These are phyloP conservation scores for Venustaconcha ellipsiformis DNA, from an alignment of 1,140 invertebrate genomes.

Conservation along the genomic window DNA sequence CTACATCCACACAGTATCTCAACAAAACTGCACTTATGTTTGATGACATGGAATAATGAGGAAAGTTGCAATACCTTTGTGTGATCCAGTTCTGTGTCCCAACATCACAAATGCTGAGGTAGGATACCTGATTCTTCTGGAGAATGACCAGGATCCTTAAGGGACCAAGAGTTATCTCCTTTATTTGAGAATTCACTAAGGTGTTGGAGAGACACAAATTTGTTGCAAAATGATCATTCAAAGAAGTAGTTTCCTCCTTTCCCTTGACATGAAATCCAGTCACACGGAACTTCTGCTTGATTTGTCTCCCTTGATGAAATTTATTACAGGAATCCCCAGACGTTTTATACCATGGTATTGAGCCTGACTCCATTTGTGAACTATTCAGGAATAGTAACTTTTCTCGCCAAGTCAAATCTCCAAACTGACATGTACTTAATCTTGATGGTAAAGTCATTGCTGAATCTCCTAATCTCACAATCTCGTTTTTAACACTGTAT, in stretches of 20 bases:
- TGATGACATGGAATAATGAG: neutral
- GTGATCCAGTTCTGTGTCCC: conserved; percentile 4
- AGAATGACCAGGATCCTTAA: neutral
- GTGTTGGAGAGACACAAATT: neutral
- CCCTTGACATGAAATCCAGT: conserved; percentile 5
- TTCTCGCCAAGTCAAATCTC: conserved; percentile 43
- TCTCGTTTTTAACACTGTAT: too few species aligned
- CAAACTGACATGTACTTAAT: conserved; percentile 35
- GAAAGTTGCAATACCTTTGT: conserved; percentile 10
- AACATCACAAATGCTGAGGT: conserved; percentile 19
- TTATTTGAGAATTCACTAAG: conserved; percentile 7
- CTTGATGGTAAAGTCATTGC: neutral
- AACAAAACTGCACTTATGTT: neutral
- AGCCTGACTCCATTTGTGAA: conserved; percentile 5
- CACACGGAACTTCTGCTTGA: neutral
- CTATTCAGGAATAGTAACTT: conserved; percentile 36
- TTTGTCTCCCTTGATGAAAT: conserved; percentile 14
- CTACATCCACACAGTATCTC: neutral
- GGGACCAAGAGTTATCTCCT: neutral
- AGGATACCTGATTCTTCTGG: conserved; percentile 15
- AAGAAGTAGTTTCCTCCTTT: conserved; percentile 1
- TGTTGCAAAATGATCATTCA: neutral
- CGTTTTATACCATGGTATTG: neutral
- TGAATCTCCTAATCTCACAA: too few species aligned
- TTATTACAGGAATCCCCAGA: neutral